phyloP scores from a whole-genome alignment of 2,797 vertebrate genomes.

The Sarcoramphus papa region DNA sequence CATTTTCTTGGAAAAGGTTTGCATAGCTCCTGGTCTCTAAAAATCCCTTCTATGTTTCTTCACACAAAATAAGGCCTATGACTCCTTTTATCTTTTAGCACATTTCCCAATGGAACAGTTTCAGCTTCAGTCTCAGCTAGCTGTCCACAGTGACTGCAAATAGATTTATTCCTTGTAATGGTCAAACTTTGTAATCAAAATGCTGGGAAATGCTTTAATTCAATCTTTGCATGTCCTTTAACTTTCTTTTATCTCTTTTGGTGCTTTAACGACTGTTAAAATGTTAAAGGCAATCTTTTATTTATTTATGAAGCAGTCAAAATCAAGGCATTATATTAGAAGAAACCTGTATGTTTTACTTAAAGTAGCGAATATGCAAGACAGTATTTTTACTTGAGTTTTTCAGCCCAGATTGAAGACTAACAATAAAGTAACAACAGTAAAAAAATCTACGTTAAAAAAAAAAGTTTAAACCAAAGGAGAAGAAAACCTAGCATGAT shows the following conservation, averaged over 20 bases:
- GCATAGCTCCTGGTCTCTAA: background rate
- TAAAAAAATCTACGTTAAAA: background rate
- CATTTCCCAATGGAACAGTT: slow-evolving; percentile 7
- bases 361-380: background rate
- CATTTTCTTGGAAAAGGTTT: background rate
- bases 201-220: background rate
- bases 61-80: background rate
- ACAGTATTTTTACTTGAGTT: background rate
- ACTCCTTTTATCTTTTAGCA: background rate
- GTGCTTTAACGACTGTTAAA: background rate
- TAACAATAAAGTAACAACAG: background rate
- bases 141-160: background rate
- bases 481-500: background rate
- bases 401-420: background rate
- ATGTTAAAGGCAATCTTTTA: background rate
- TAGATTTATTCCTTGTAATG: slow-evolving; percentile 4
- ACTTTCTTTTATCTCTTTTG: background rate
- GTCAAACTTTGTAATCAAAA: background rate
- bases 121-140: background rate
- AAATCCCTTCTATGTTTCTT: background rate
- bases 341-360: background rate
- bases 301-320: background rate
- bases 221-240: background rate
- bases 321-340: background rate
- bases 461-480: background rate